A percentile compares a stretch with the other conserved stretches of the same genome.
Evolutionary conservation across 2,113 vertebrate species (phyloP).

Genomic region (Campylomormyrus numenius): DNA sequence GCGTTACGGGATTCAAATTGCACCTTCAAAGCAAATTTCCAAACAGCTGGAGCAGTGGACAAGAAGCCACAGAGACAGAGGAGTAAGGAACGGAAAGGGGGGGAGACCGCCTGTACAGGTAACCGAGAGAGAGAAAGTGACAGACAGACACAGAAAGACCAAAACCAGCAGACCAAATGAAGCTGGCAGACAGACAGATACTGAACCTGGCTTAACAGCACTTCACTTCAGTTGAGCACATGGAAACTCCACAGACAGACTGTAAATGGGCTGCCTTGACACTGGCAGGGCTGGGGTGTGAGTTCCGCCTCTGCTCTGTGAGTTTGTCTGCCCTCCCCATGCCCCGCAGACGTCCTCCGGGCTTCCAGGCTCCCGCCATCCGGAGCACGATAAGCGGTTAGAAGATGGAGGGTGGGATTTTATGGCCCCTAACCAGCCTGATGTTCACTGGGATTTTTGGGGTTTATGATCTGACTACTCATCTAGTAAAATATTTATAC

Average conservation of each 20-base stretch:
- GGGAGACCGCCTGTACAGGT: not conserved
- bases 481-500: not conserved
- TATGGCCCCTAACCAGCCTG: not conserved
- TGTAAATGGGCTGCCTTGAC: not conserved
- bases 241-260: not conserved
- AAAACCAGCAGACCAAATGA: not conserved
- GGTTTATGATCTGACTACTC: not conserved
- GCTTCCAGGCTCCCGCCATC: not conserved
- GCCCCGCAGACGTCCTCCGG: not conserved
- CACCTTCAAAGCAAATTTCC: not conserved
- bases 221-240: not conserved
- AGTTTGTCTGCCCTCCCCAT: not conserved
- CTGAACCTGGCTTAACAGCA: not conserved
- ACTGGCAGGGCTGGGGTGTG: not conserved
- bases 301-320: not conserved
- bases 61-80: not conserved
- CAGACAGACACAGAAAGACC: not conserved
- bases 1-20: not conserved
- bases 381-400: not conserved
- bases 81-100: not conserved
- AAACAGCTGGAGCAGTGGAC: not conserved
- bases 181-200: not conserved
- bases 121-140: not conserved
- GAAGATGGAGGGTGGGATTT: not conserved
- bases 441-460: not conserved